A percentile compares a stretch with the other conserved stretches of the same genome.
Conservation (phyloP, 2,113 vertebrate species). For the Cairina moschata region DNA sequence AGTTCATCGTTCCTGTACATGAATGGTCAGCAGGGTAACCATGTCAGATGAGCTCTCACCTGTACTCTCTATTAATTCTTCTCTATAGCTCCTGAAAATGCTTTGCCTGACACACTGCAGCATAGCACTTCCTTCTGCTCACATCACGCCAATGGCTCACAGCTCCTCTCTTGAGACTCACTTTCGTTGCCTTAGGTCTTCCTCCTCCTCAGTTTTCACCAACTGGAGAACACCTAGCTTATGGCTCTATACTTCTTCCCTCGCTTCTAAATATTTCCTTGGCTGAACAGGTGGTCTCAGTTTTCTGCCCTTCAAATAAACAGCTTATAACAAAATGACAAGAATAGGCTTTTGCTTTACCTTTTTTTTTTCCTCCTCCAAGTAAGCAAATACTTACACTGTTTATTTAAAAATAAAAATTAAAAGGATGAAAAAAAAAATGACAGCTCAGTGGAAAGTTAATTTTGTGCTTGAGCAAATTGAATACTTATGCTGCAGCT, state of each 20-base stretch:
- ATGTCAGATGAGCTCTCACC: not conserved
- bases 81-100: not conserved
- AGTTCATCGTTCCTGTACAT: not conserved
- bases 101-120: not conserved
- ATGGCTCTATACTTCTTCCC: not conserved
- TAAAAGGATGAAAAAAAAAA: not conserved
- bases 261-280: not conserved
- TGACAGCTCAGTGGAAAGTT: not conserved
- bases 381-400: not conserved
- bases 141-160: not conserved
- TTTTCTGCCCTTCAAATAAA: not conserved
- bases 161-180: not conserved
- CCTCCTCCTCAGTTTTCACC: not conserved
- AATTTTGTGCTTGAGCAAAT: not conserved
- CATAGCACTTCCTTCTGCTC: not conserved
- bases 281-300: not conserved
- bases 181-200: not conserved
- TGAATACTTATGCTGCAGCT: conserved; percentile 16
- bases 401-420: conserved; percentile 39
- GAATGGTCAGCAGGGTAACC: not conserved
- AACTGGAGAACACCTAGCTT: not conserved
- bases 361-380: not conserved
- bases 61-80: not conserved
- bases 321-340: not conserved
- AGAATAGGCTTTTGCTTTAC: not conserved